Conservation (phyloP, 1,140 invertebrate genomes). For the Apolygus lucorum region DNA sequence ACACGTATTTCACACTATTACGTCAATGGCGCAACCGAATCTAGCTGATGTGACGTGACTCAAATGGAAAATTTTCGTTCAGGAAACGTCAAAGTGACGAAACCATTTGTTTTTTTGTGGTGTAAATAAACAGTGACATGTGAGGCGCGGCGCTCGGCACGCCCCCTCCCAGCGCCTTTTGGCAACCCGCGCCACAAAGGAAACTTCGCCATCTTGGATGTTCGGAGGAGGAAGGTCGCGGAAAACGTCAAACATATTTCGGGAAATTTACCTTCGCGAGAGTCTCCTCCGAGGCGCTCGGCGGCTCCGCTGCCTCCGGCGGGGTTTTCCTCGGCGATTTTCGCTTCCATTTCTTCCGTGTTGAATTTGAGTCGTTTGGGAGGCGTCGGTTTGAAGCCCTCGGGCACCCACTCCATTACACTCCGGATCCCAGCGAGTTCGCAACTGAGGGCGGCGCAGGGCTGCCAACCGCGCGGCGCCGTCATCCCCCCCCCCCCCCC, state of each 20-base stretch:
- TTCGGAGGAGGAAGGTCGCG: conserved; percentile 34
- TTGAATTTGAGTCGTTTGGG: conserved; percentile 44
- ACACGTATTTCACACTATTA: too few relatives aligned
- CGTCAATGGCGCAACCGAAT: too few relatives aligned
- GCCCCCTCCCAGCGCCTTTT: background rate
- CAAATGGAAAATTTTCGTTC: too few relatives aligned
- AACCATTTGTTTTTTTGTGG: too few relatives aligned
- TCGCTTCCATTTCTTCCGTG: conserved; percentile 34
- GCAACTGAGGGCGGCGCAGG: background rate
- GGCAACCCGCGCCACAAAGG: background rate
- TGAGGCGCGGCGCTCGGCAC: background rate
- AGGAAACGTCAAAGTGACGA: too few relatives aligned
- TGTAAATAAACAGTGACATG: conserved; percentile 1
- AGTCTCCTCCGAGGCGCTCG: conserved; percentile 31
- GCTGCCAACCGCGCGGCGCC: background rate
- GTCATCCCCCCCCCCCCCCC: background rate
- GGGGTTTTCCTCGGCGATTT: conserved; percentile 36
- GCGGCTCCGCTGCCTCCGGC: conserved; percentile 35
- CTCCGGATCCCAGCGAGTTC: background rate
- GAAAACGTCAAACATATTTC: conserved; percentile 41
- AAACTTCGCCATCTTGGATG: conserved; percentile 39
- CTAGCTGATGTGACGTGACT: too few relatives aligned
- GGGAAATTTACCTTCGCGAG: conserved; percentile 40
- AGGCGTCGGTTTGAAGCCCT: conserved; percentile 43
- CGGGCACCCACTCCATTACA: conserved; percentile 46